Evolutionary conservation across 2,888 invertebrate species (phyloP), one percentile per base, ranked within the genome.

Genomic region (Clistopyga incitator): DNA sequence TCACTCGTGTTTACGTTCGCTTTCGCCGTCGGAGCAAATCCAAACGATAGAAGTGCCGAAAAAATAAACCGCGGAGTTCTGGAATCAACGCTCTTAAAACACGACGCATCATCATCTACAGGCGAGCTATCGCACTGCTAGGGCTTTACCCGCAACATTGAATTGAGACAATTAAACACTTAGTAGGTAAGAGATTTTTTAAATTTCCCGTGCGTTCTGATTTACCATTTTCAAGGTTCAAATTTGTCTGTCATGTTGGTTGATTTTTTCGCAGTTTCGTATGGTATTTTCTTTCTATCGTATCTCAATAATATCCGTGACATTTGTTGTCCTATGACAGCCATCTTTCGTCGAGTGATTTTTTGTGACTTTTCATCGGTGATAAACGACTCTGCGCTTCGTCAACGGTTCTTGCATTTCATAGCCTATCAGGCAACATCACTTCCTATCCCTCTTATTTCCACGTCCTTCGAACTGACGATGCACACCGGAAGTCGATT

Each of bases 401-500:
- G 38, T 38, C 42, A n/a, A 50, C 64, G 13, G 54, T 70, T 6
- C 18, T 25, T n/a, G 64, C 52, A 52, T 61, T 75, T 52, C 34
- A 45, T 56, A 11, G 18, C 23, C 65, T 65, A 74, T 74, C 78
- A 50, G 29, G 47, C 10, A 18, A 52, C 42, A 18, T n/a, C 47
- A 52, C 25, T 25, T 15, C 25, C 38, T 42, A 70, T 59, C 38
- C 50, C 29, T 75, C 72, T 54, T 74, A 75, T 75, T 78, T 72
- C 50, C 74, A 64, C 82, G 70, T 70, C 45, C 45, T 70, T 78
- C 56, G 47, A 71, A 75, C 47, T 20, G 84, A 78, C 81, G 71
- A 80, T 76, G 67, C 67, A 78, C 64, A 34, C 47, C 70, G 74
- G 56, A 84, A 84, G 84, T 84, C 81, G 74, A 84, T 81, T 84